A percentile compares a stretch with the other conserved stretches of the same genome.
phyloP scores from a whole-genome alignment of 1,140 invertebrate species.

The Ceratina japonica region DNA sequence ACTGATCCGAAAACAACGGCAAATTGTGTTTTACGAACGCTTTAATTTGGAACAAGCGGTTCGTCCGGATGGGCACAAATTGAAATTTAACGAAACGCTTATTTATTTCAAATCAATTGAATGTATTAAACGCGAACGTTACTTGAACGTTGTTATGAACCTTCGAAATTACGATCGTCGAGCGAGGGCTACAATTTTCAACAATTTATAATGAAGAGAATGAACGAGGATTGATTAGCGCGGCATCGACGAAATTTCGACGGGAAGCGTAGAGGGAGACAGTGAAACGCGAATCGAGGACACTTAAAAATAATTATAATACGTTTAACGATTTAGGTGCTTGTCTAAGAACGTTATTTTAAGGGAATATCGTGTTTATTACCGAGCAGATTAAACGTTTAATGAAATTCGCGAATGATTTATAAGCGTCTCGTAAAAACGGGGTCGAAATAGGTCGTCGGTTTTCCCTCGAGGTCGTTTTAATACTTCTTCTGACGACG shows the following conservation, averaged over 20 bases:
- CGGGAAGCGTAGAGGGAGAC: too few relatives aligned
- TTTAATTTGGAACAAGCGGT: conserved; percentile 18
- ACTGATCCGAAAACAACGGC: not conserved
- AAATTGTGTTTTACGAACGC: conserved; percentile 5
- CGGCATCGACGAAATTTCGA: too few relatives aligned
- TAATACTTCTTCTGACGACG: not conserved
- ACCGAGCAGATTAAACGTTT: not conserved
- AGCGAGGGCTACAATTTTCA: not conserved
- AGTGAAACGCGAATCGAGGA: too few relatives aligned
- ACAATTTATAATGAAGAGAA: too few relatives aligned
- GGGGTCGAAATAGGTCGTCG: conserved; percentile 1
- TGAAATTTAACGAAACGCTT: not conserved
- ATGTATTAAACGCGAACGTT: not conserved
- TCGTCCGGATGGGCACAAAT: not conserved
- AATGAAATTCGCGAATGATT: conserved; percentile 43
- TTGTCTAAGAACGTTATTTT: too few relatives aligned
- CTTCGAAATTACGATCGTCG: not conserved
- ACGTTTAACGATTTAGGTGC: too few relatives aligned
- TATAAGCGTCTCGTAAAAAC: conserved; percentile 10
- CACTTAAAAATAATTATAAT: too few relatives aligned
- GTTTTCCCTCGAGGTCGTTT: not conserved
- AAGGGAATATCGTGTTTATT: not conserved
- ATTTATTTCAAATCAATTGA: too few relatives aligned
- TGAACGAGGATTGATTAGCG: too few relatives aligned
- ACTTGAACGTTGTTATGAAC: not conserved